Conservation (phyloP, 2,888 invertebrate genomes). For the Erynnis tages region DNA sequence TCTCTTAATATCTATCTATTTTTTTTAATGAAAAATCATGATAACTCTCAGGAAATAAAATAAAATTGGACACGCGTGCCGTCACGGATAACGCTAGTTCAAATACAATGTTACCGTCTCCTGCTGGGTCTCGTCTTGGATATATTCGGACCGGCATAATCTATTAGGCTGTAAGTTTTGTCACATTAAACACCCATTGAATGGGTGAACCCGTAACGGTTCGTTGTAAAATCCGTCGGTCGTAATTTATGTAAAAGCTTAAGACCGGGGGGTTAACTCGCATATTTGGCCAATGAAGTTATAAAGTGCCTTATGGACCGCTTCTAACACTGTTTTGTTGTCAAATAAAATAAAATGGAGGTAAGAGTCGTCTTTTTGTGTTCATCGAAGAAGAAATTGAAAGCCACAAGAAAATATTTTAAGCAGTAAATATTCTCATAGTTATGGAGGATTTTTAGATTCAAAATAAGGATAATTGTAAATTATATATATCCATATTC, state of each 20-base stretch:
- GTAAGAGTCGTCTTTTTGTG: not conserved
- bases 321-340: slow-evolving; percentile 1
- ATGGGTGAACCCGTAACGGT: slow-evolving; percentile 33
- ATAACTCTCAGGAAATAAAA: not conserved
- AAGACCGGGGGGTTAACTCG: slow-evolving; percentile 22
- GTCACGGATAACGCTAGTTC: not conserved
- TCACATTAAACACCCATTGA: slow-evolving; percentile 60
- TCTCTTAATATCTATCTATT: too few relatives aligned
- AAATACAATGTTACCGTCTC: slow-evolving; percentile 37
- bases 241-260: slow-evolving; percentile 21
- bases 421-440: not conserved
- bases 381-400: too few relatives aligned
- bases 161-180: slow-evolving; percentile 53
- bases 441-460: too few relatives aligned
- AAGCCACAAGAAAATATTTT: too few relatives aligned
- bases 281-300: slow-evolving; percentile 18
- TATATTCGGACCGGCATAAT: slow-evolving; percentile 42
- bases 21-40: too few relatives aligned
- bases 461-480: too few relatives aligned
- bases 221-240: slow-evolving; percentile 22
- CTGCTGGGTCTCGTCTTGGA: slow-evolving; percentile 54
- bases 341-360: not conserved
- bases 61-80: not conserved
- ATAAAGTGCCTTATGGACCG: slow-evolving; percentile 10
- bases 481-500: too few relatives aligned